phyloP scores from a whole-genome alignment of 2,113 vertebrate species.

The Ophthalmolycus amberensis region DNA sequence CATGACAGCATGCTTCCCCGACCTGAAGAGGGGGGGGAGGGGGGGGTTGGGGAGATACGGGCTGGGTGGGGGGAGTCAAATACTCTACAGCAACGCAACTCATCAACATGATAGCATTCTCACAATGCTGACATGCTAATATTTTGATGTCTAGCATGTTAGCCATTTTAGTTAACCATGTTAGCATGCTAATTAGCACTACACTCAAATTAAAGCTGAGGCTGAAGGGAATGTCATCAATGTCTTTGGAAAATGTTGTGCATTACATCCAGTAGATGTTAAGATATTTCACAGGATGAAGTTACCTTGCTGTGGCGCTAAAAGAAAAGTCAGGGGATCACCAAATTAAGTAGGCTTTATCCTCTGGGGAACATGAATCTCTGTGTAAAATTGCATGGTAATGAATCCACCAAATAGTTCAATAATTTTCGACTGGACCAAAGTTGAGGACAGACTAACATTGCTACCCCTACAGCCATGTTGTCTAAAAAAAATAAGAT shows the following conservation, averaged over 20 bases:
- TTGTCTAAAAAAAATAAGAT: background rate
- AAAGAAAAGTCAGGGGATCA: background rate
- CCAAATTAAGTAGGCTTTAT: background rate
- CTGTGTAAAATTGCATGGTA: too few relatives aligned
- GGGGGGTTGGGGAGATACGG: background rate
- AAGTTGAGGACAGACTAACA: background rate
- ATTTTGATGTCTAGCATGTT: background rate
- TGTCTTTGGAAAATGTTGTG: too few relatives aligned
- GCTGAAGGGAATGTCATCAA: background rate
- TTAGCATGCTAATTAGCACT: background rate
- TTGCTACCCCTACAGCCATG: background rate
- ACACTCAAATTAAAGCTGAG: background rate
- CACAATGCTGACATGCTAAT: background rate
- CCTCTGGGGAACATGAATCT: background rate
- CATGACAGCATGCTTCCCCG: constrained; percentile 19
- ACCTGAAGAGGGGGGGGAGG: background rate
- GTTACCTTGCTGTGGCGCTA: background rate
- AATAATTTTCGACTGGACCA: background rate
- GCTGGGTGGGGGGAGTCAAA: background rate
- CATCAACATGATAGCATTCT: background rate
- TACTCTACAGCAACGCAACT: background rate
- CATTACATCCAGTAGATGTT: background rate
- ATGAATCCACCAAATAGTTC: too few relatives aligned
- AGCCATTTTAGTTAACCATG: background rate
- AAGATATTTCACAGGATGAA: background rate